A percentile compares a stretch with the other conserved stretches of the same genome.
These are phyloP conservation scores for Leptopilina myrica DNA, from an alignment of 2,888 invertebrate genomes.

Conservation along the genomic window DNA sequence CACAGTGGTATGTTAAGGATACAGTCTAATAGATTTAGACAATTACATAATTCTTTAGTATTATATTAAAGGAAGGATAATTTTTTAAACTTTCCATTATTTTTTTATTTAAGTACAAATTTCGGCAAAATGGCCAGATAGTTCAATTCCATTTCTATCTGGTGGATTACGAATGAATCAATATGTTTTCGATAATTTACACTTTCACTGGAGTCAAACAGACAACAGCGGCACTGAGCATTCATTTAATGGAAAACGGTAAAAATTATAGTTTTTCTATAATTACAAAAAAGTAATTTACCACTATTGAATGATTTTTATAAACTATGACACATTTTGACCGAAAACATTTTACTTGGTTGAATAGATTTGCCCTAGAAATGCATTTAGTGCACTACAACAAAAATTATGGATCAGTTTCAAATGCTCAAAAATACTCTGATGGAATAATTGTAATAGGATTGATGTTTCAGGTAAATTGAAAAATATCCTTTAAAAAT, in stretches of 20 bases:
- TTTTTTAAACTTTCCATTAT: too few relatives aligned
- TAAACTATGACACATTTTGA: too few relatives aligned
- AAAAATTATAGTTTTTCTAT: too few relatives aligned
- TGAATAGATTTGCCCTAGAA: slow-evolving; percentile 6
- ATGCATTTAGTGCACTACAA: slow-evolving; percentile 16
- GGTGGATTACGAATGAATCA: background rate
- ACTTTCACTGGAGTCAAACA: slow-evolving; percentile 8
- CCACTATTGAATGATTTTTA: too few relatives aligned
- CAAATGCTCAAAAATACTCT: background rate
- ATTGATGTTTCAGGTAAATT: background rate
- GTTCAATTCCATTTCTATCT: background rate
- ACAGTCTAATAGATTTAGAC: too few relatives aligned
- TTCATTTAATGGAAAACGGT: background rate
- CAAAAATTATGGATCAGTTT: background rate
- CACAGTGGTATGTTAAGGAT: background rate
- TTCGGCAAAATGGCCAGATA: background rate
- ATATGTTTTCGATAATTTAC: background rate
- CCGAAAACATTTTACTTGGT: background rate
- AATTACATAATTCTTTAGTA: background rate
- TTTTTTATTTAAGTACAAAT: background rate
- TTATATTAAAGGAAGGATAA: background rate
- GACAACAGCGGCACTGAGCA: slow-evolving; percentile 1
- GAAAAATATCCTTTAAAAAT: too few relatives aligned
- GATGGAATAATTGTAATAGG: background rate
- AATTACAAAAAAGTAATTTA: too few relatives aligned